Conservation (phyloP, 2,797 vertebrate genomes). For the Mus minutoides region DNA sequence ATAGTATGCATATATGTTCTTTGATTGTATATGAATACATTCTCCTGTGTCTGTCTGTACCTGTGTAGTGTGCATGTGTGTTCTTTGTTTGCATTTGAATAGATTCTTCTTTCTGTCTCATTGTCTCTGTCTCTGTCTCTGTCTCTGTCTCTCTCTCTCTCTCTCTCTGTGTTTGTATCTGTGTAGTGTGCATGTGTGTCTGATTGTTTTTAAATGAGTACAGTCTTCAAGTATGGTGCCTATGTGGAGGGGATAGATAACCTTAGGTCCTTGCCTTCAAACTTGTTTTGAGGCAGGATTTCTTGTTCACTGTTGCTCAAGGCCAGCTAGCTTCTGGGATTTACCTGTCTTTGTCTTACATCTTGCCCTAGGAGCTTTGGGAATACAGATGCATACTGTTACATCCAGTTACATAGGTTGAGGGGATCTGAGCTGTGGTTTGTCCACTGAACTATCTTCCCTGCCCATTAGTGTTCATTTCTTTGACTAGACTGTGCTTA, state of each 20-base stretch:
- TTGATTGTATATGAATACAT: background rate
- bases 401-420: background rate
- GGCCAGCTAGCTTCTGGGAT: background rate
- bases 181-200: background rate
- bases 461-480: background rate
- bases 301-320: background rate
- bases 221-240: too few relatives aligned
- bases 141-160: background rate
- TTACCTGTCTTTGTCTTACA: background rate
- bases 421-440: background rate
- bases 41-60: background rate
- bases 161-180: background rate
- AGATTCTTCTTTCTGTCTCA: background rate
- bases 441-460: background rate
- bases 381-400: background rate
- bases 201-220: background rate
- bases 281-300: background rate
- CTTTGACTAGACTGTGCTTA: slow-evolving; percentile 1
- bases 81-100: background rate
- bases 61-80: background rate
- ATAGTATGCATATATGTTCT: background rate
- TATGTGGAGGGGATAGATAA: background rate
- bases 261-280: background rate
- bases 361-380: background rate
- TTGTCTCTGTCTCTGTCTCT: background rate